A percentile compares a stretch with the other conserved stretches of the same genome.
Evolutionary conservation across 2,888 invertebrate genomes (phyloP).

Genomic region (Meloe dianella): DNA sequence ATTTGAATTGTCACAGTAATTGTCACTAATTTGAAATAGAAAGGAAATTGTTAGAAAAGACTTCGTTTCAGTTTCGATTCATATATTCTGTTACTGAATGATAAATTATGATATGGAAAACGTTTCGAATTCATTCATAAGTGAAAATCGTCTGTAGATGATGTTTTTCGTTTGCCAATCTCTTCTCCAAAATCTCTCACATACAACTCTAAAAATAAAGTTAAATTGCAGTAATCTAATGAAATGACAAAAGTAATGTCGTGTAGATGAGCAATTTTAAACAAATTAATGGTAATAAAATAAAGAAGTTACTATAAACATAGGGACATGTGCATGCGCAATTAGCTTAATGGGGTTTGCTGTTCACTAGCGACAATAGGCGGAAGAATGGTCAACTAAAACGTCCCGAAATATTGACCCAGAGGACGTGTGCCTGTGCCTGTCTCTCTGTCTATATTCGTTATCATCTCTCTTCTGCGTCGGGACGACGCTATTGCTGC

Average conservation of each 20-base stretch:
- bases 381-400: constrained; percentile 47
- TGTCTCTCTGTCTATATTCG: constrained; percentile 29
- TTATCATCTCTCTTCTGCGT: constrained; percentile 44
- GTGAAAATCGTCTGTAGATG: not conserved
- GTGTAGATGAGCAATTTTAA: constrained; percentile 48
- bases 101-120: not conserved
- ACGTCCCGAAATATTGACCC: constrained; percentile 50
- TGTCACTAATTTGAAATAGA: not conserved
- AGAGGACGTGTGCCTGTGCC: constrained; percentile 32
- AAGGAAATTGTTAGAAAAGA: not conserved
- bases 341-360: constrained; percentile 42
- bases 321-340: constrained; percentile 44
- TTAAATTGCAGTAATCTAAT: constrained; percentile 42
- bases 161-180: not conserved
- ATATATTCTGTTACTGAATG: not conserved
- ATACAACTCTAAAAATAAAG: constrained; percentile 18
- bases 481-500: constrained; percentile 40
- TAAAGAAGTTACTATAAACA: constrained; percentile 33
- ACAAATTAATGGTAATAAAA: constrained; percentile 42
- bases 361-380: constrained; percentile 47
- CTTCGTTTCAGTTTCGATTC: not conserved
- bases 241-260: constrained; percentile 42
- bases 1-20: not conserved
- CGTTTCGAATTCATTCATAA: not conserved
- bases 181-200: not conserved